Conservation (phyloP, 2,113 vertebrate species). For the Mus pahari region DNA sequence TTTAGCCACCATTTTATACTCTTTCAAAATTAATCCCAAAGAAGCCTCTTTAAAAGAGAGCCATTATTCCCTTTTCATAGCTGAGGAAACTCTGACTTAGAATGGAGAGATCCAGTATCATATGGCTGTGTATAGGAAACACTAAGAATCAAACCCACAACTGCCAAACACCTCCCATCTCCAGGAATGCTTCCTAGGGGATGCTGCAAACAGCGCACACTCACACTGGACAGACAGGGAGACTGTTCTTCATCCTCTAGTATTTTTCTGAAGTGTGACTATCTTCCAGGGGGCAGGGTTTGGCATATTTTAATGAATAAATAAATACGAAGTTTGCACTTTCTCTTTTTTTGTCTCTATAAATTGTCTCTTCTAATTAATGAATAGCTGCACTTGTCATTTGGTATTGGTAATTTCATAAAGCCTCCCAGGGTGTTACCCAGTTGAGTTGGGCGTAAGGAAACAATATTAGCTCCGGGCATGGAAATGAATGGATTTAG, state of each 20-base stretch:
- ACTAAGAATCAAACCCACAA: neutral
- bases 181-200: neutral
- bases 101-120: neutral
- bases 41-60: neutral
- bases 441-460: neutral
- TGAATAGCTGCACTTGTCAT: slow-evolving; percentile 37
- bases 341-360: slow-evolving; percentile 62
- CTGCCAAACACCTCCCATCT: neutral
- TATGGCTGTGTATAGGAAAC: slow-evolving; percentile 35
- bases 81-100: neutral
- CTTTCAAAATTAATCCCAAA: slow-evolving; percentile 14
- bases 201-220: neutral
- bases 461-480: slow-evolving; percentile 56
- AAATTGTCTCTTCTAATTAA: slow-evolving; percentile 57
- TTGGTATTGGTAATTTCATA: slow-evolving; percentile 66
- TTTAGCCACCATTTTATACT: neutral
- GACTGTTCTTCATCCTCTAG: neutral
- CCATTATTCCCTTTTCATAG: neutral
- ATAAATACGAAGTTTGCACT: slow-evolving; percentile 36
- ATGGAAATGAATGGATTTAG: slow-evolving; percentile 58
- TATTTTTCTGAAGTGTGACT: neutral
- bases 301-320: slow-evolving; percentile 57
- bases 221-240: neutral
- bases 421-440: slow-evolving; percentile 32
- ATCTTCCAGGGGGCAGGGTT: neutral